Evolutionary conservation across 2,113 vertebrate genomes (phyloP), one percentile per base, ranked within the genome.

Genomic region (Stomatorhinus ivindoensis): DNA sequence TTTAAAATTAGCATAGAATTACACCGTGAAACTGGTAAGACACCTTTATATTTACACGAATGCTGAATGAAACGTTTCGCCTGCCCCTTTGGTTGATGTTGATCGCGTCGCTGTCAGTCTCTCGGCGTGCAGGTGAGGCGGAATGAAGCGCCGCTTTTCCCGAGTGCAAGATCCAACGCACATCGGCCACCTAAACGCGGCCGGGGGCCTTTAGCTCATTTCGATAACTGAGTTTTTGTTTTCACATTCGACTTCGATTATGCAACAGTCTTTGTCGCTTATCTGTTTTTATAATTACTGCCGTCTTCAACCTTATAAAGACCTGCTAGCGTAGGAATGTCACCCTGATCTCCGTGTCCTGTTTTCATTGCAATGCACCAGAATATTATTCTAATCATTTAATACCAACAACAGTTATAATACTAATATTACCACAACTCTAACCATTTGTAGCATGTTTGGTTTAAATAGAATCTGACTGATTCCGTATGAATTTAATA

Each of bases 211-310:
- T 47, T 19, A 80, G 15, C 35, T 84, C 0, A 24, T 84, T 84
- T 84, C 44, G 21, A 39, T 84, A 84, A 47, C 10, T 84, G 42
- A 83, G 82, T 88, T 51, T 50, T 80, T 17, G n/a, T 88, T 88
- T 80, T 50, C n/a, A 35, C 47, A 35, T 82, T 82, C 47, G 50
- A 6, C 46, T n/a, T 82, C 51, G 65, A 88, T 88, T 80, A 21
- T 48, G 44, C 13, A 80, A 69, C 31, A n/a, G 44, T 17, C 27
- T 48, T 51, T 48, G 55, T 47, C 27, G n/a, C 8, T 39, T 48
- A n/a, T 76, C 44, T 51, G 47, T 48, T 88, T 80, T 76, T 39
- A 65, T 58, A 27, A 58, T 65, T 88, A 11, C 17, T 69, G 24
- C 58, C 15, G 42, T 69, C 55, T 69, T 61, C 55, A 35, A 17